A percentile compares a stretch with the other conserved stretches of the same genome.
Conservation (phyloP, 2,113 vertebrate genomes). For the Amphiprion percula region DNA sequence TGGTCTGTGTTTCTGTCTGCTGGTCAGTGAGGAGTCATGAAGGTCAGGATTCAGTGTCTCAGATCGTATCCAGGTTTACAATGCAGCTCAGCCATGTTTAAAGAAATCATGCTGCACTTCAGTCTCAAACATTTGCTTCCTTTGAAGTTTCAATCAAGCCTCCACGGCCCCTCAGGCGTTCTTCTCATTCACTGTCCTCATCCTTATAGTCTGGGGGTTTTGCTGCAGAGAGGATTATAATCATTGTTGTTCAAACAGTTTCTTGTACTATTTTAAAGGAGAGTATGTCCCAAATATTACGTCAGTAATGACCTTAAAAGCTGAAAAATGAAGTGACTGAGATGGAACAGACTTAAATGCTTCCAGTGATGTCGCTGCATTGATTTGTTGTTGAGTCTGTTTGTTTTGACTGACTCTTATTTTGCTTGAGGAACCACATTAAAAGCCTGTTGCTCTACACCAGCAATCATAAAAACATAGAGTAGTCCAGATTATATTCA, state of each 20-base stretch:
- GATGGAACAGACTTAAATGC: background rate
- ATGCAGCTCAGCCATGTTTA: background rate
- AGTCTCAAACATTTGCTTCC: conserved; percentile 25
- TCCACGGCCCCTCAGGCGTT: background rate
- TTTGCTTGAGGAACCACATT: background rate
- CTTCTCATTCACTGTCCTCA: background rate
- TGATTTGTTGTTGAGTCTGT: background rate
- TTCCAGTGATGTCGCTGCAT: conserved; percentile 15
- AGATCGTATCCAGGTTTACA: background rate
- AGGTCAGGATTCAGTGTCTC: no score
- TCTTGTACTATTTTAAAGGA: background rate
- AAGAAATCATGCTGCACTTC: background rate
- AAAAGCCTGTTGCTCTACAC: background rate
- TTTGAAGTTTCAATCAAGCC: background rate
- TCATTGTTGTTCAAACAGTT: conserved; percentile 6
- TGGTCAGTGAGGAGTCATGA: no score
- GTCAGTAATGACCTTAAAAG: background rate
- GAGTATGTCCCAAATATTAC: background rate
- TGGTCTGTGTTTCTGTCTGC: no score
- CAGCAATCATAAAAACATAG: background rate
- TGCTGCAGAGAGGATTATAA: background rate
- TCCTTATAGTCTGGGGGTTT: no score
- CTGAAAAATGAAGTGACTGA: background rate
- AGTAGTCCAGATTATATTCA: background rate
- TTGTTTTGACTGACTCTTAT: conserved; percentile 15